Evolutionary conservation across 2,888 invertebrate species (phyloP).

Genomic region (Tetheella fluctuosa): DNA sequence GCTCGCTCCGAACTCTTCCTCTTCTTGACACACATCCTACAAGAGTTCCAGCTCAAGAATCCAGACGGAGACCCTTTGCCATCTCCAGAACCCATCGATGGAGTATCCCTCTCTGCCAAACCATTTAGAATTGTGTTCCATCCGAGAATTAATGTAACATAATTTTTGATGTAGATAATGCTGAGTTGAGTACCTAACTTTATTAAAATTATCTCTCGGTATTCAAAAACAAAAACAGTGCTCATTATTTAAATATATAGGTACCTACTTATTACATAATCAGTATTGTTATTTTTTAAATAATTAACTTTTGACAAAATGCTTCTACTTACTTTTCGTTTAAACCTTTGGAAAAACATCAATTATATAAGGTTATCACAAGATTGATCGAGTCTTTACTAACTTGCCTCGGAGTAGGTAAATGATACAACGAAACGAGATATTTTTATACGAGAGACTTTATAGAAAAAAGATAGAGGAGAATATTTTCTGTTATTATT

Average conservation of each 20-base stretch:
- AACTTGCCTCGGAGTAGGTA: too few relatives aligned
- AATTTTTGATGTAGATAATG: neutral
- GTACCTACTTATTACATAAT: too few relatives aligned
- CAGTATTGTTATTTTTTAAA: too few relatives aligned
- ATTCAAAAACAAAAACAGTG: too few relatives aligned
- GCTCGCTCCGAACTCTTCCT: constrained; percentile 90
- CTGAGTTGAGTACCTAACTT: too few relatives aligned
- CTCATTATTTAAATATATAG: too few relatives aligned
- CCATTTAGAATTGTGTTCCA: constrained; percentile 77
- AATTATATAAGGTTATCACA: neutral
- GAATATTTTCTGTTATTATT: too few relatives aligned
- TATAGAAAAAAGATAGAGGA: too few relatives aligned
- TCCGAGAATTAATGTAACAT: constrained; percentile 41
- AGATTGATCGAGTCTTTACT: neutral
- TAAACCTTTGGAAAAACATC: neutral
- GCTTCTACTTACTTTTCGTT: constrained; percentile 11
- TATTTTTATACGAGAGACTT: too few relatives aligned
- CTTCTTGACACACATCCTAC: constrained; percentile 89
- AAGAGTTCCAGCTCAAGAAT: constrained; percentile 83
- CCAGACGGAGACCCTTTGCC: constrained; percentile 70
- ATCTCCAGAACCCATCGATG: constrained; percentile 77
- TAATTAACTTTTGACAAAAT: neutral
- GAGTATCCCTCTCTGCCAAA: constrained; percentile 83
- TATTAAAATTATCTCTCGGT: too few relatives aligned
- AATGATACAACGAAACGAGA: too few relatives aligned